Percentiles rank a stretch among this genome's conserved stretches.
Evolutionary conservation across 2,113 vertebrate species (phyloP).

Genomic region (Heteronetta atricapilla): DNA sequence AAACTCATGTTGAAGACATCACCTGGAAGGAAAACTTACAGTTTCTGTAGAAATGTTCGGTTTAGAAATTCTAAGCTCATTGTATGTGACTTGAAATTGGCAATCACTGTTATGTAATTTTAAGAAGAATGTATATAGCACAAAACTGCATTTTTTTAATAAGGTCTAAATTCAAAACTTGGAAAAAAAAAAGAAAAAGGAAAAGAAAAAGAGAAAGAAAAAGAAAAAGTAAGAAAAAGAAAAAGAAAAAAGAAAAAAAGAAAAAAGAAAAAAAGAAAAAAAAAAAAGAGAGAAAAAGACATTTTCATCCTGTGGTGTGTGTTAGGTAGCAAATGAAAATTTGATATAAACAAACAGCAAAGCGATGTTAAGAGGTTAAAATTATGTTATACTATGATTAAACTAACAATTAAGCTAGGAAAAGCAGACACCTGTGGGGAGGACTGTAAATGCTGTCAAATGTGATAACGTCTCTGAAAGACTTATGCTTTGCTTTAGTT

Average conservation of each 20-base stretch:
- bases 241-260: not conserved
- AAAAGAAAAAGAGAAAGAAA: too few species aligned
- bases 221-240: too few species aligned
- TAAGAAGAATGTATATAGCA: not conserved
- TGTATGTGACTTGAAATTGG: not conserved
- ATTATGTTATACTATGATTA: constrained; percentile 3
- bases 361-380: not conserved
- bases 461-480: not conserved
- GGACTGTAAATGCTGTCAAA: not conserved
- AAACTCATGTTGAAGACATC: not conserved
- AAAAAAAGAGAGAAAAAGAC: too few species aligned
- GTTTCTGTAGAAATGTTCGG: not conserved
- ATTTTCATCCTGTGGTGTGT: not conserved
- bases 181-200: not conserved
- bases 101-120: not conserved
- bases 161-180: not conserved
- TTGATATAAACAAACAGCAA: not conserved
- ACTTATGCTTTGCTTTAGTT: not conserved
- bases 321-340: not conserved
- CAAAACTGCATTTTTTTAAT: not conserved
- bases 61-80: not conserved
- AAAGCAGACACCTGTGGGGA: not conserved
- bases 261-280: not conserved
- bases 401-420: not conserved
- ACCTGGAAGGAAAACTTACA: not conserved